phyloP scores from a whole-genome alignment of 2,113 vertebrate species.

The Hymenochirus boettgeri region DNA sequence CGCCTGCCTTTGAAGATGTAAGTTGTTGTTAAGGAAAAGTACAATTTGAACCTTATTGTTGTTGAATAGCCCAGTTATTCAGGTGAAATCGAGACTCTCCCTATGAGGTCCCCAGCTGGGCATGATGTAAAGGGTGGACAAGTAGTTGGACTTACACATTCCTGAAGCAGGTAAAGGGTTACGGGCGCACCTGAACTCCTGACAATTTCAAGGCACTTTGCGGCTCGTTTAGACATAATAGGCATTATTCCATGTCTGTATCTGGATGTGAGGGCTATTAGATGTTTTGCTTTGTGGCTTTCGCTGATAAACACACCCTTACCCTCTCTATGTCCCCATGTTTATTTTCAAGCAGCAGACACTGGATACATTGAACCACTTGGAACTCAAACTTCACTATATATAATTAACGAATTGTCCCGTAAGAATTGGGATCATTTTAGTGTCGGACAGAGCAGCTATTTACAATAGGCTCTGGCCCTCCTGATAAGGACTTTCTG shows the following conservation, averaged over 20 bases:
- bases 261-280: slow-evolving; percentile 74
- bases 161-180: slow-evolving; percentile 66
- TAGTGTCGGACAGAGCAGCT: too few species aligned
- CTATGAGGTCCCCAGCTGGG: slow-evolving; percentile 61
- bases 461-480: too few species aligned
- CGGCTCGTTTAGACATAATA: slow-evolving; percentile 73
- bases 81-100: slow-evolving; percentile 77
- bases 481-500: too few species aligned
- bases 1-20: slow-evolving; percentile 94
- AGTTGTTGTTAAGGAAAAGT: slow-evolving; percentile 93
- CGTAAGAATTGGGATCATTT: too few species aligned
- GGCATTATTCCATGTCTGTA: slow-evolving; percentile 79
- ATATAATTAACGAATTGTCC: too few species aligned
- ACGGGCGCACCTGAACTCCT: slow-evolving; percentile 82
- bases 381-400: not conserved
- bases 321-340: not conserved
- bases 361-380: slow-evolving; percentile 2
- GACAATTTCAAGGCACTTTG: slow-evolving; percentile 86
- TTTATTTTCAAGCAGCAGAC: too few species aligned
- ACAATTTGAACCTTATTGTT: slow-evolving; percentile 82
- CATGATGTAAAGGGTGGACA: slow-evolving; percentile 61
- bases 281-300: slow-evolving; percentile 59
- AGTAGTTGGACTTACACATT: slow-evolving; percentile 66
- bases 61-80: slow-evolving; percentile 82
- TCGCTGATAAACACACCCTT: slow-evolving; percentile 53